phyloP scores from a whole-genome alignment of 2,113 vertebrate species.

The Pardalotus punctatus region DNA sequence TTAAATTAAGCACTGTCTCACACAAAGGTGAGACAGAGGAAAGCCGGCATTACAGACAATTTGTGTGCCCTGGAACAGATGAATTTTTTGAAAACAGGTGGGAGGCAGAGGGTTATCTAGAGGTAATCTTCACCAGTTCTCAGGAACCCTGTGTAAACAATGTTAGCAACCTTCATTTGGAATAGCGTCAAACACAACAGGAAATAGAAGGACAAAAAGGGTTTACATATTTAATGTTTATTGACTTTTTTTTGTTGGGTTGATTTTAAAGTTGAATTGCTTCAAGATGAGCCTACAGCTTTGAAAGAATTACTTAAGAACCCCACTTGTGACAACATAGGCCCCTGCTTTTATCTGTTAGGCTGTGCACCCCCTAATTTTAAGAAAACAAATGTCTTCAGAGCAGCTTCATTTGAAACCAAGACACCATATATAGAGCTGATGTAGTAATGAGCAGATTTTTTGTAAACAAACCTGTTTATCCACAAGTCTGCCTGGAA shows the following conservation, averaged over 20 bases:
- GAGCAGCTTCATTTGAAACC: not conserved
- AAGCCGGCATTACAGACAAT: not conserved
- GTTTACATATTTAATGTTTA: conserved; percentile 60
- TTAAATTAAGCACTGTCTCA: not conserved
- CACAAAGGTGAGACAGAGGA: not conserved
- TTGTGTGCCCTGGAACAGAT: not conserved
- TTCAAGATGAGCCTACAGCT: not conserved
- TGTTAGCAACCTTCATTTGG: not conserved
- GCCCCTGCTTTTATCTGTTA: not conserved
- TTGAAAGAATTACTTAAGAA: not conserved
- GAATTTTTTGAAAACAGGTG: not conserved
- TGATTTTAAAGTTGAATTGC: conserved; percentile 40
- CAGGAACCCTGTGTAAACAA: not conserved
- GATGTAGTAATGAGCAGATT: conserved; percentile 3
- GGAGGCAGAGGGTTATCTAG: not conserved
- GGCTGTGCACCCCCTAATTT: not conserved
- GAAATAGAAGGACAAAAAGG: conserved; percentile 13
- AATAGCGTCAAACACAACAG: conserved; percentile 7
- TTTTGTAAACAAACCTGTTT: conserved; percentile 43
- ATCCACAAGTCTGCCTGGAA: conserved; percentile 6
- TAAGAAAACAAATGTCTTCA: not conserved
- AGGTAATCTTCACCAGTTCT: not conserved
- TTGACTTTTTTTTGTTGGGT: conserved; percentile 15
- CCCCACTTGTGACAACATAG: not conserved
- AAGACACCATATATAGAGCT: not conserved